Conservation (phyloP, 2,888 invertebrate species). For the Polylopha cassiicola region DNA sequence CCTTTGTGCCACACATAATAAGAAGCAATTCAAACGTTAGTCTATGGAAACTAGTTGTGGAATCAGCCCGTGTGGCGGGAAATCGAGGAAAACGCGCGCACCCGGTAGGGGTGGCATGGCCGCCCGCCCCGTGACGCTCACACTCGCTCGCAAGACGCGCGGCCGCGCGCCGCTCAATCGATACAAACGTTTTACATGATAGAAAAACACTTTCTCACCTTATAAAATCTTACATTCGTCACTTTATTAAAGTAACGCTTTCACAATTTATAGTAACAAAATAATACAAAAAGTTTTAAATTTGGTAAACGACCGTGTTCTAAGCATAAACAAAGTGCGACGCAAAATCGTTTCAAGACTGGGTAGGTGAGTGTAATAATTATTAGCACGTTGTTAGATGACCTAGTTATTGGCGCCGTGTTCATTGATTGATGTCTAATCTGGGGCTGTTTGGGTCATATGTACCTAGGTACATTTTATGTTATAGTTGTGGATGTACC, state of each 20-base stretch:
- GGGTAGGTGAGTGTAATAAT: constrained; percentile 64
- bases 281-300: no score
- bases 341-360: constrained; percentile 49
- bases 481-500: no score
- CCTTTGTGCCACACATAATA: constrained; percentile 18
- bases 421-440: constrained; percentile 2
- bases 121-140: constrained; percentile 42
- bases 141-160: constrained; percentile 59
- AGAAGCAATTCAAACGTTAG: background rate
- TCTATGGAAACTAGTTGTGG: constrained; percentile 31
- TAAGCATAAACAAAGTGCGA: constrained; percentile 44
- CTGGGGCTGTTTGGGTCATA: no score
- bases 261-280: no score
- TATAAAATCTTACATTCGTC: constrained; percentile 5
- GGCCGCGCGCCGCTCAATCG: constrained; percentile 59
- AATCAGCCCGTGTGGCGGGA: constrained; percentile 50
- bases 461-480: no score
- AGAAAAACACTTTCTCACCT: constrained; percentile 11
- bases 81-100: constrained; percentile 72
- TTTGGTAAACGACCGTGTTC: background rate
- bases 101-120: constrained; percentile 32
- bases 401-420: constrained; percentile 54
- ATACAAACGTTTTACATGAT: constrained; percentile 18
- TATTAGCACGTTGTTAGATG: constrained; percentile 66
- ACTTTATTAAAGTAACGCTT: background rate